These are phyloP conservation scores for Oncorhynchus masou DNA, from an alignment of 2,113 vertebrate species.

Conservation along the genomic window DNA sequence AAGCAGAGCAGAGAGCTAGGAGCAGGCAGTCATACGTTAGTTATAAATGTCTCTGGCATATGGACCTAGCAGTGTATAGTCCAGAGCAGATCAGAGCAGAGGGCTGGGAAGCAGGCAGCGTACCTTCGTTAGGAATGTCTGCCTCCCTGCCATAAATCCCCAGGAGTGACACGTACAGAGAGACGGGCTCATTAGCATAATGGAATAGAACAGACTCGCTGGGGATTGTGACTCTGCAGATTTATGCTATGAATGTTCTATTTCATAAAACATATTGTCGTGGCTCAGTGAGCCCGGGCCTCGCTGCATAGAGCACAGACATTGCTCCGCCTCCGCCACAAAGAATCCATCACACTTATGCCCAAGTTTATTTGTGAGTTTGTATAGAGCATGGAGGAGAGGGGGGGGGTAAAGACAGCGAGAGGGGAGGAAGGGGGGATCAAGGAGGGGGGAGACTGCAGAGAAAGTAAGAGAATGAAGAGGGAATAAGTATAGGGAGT, in stretches of 20 bases:
- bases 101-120: too few species aligned
- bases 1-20: too few species aligned
- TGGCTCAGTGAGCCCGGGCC: conserved; percentile 25
- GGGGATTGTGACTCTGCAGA: conserved; percentile 56
- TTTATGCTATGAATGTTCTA: conserved; percentile 53
- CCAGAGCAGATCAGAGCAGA: too few species aligned
- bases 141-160: conserved; percentile 43
- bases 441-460: background rate
- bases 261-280: conserved; percentile 51
- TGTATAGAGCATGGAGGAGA: conserved; percentile 18
- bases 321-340: background rate
- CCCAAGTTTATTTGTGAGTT: conserved; percentile 27
- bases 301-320: conserved; percentile 4
- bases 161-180: conserved; percentile 39
- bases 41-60: too few species aligned
- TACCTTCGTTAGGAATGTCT: conserved; percentile 10
- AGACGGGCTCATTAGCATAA: conserved; percentile 60
- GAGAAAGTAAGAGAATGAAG: background rate
- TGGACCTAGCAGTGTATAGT: too few species aligned
- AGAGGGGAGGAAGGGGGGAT: too few species aligned
- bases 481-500: background rate
- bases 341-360: conserved; percentile 31
- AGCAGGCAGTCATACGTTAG: too few species aligned
- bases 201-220: conserved; percentile 57
- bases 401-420: background rate